Evolutionary conservation across 2,888 invertebrate species (phyloP), one percentile per base, ranked within the genome.

Genomic region (Zelleria hepariella): DNA sequence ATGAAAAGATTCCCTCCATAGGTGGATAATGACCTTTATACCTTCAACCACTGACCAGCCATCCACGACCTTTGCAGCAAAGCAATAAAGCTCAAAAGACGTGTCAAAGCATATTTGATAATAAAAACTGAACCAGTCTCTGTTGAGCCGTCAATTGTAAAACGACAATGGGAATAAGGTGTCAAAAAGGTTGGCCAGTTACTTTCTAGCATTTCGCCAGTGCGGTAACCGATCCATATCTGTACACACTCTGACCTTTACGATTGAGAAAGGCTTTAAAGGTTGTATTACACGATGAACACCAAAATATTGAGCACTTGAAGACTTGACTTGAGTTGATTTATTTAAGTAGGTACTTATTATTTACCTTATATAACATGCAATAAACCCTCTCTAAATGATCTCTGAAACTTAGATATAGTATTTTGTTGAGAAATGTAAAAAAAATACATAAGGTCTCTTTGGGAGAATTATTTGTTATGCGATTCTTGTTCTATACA

Each of bases 181-280:
- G 32, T 42, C 32, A 42, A 42, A 24, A n/a, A 24, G 20, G 23
- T 53, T 56, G 18, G 27, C n/a, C 27, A 32, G 32, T 24, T 15
- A 56, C 68, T 67, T 72, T 71, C 73, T 53, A 71, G 74, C 75
- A 66, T 77, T 74, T 75, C 63, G 68, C 75, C 65, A 64, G 65
- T 42, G 32, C 32, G 32, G 32, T 64, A 62, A 63, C 64, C 68
- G 78, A 75, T 76, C 69, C 63, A 63, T 69, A 72, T 76, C 73
- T 67, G 63, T 59, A 60, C 62, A 63, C 61, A 67, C 64, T n/a
- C 15, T 71, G 73, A 73, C 73, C 74, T 74, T 73, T 72, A 69
- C 66, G 68, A 66, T 68, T 70, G 67, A 60, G 63, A 58, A 51
- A 51, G 23, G 25, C 15, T 51, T 10, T 42, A 58, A 51, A 51